Evolutionary conservation across 2,797 vertebrate genomes (phyloP), one percentile per base, ranked within the genome.

Genomic region (Falco berigora): DNA sequence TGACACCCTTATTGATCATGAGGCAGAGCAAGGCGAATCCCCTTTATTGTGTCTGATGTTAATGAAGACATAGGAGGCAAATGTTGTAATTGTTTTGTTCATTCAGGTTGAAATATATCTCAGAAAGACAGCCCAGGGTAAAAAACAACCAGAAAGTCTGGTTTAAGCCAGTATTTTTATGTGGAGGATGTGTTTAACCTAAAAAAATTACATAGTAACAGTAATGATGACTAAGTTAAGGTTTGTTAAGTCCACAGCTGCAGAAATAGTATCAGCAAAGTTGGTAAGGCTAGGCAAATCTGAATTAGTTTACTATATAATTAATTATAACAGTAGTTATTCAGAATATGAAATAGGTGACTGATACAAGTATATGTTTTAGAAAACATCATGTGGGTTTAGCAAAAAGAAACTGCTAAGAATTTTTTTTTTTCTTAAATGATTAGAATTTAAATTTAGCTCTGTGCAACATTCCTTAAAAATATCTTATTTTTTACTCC

Each of bases 21-120:
- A 88, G 79, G 34, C 58, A 72, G 55, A 92, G 66, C 49, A 38
- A 80, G 40, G 40, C 92, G 81, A 86, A 82, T 62, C 59, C 64
- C 38, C n/a, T 89, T 87, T 79, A 79, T 58, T 80, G 53, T 77
- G 66, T 8, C 59, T 94, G 92, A 84, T 15, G 1, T 63, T 94
- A 92, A 92, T 88, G 89, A 96, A 94, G 75, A 89, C 81, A 55
- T 46, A 92, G 66, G 58, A 91, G 66, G 66, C 25, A 81, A 96
- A 88, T 27, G 52, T 50, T 88, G 14, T 71, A 91, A 92, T 53
- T 91, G 52, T 85, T 95, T 86, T 85, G 47, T 88, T 92, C 59
- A 6, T 76, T 83, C 40, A 4, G 14, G n/a, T 71, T 76, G 75
- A 91, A 92, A 73, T 85, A 58, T 7, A 40, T 23, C 56, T 93